A percentile compares a stretch with the other conserved stretches of the same genome.
Evolutionary conservation across 2,888 invertebrate genomes (phyloP).

Genomic region (Seira ritae): DNA sequence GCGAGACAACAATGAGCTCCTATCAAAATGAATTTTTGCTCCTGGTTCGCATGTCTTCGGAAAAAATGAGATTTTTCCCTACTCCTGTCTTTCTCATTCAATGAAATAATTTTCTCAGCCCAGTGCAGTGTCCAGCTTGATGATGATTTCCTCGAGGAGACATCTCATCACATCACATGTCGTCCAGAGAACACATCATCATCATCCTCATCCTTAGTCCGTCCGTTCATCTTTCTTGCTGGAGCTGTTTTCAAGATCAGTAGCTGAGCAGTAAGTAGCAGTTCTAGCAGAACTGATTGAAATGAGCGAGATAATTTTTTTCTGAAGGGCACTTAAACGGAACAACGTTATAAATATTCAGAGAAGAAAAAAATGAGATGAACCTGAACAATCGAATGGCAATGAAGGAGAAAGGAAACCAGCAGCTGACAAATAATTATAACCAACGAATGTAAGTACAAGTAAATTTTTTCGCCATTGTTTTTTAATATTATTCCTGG

Average conservation of each 20-base stretch:
- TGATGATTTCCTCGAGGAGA: conserved; percentile 62
- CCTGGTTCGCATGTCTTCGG: not conserved
- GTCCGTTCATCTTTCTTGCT: not conserved
- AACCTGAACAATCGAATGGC: not conserved
- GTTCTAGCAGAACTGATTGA: conserved; percentile 14
- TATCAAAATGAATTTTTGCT: not conserved
- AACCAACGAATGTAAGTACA: conserved; percentile 29
- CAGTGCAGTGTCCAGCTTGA: conserved; percentile 19
- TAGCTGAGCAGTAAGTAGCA: conserved; percentile 14
- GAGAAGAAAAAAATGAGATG: not conserved
- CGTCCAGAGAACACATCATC: conserved; percentile 45
- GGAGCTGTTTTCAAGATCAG: conserved; percentile 30
- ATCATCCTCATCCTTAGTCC: not conserved
- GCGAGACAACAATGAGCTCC: not conserved
- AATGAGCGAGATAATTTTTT: conserved; percentile 4
- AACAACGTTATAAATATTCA: conserved; percentile 12
- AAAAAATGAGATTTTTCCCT: conserved; percentile 1
- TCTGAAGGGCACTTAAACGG: conserved; percentile 14
- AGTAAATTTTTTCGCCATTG: too few relatives aligned
- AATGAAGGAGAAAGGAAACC: conserved; percentile 13
- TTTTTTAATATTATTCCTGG: conserved; percentile 22
- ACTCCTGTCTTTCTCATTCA: not conserved
- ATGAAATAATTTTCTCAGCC: not conserved
- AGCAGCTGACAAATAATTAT: conserved; percentile 30
- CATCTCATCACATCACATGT: conserved; percentile 64